A percentile compares a stretch with the other conserved stretches of the same genome.
Conservation (phyloP, 2,797 vertebrate species). For the Cossypha niveicapilla region DNA sequence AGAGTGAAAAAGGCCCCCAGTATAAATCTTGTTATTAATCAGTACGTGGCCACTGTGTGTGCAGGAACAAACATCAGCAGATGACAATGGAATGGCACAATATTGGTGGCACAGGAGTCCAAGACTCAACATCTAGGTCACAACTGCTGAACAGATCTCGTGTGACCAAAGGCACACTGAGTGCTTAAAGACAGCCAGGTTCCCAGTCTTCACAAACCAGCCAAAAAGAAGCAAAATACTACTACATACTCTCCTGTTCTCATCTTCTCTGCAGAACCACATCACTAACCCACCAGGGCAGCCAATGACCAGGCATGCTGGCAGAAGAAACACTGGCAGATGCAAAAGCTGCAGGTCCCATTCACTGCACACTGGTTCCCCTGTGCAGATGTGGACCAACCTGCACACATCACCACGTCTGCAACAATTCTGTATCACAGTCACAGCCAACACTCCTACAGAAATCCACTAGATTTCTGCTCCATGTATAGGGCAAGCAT, state of each 20-base stretch:
- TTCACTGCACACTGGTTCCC: background rate
- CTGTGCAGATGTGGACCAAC: accelerated
- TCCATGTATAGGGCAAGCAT: background rate
- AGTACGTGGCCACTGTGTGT: background rate
- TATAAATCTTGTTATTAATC: background rate
- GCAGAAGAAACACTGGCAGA: background rate
- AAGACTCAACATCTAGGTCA: background rate
- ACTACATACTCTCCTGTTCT: background rate
- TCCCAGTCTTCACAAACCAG: background rate
- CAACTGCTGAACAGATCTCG: background rate
- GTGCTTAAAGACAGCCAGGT: background rate
- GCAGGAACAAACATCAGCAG: background rate
- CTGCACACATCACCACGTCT: background rate
- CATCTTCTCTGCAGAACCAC: background rate
- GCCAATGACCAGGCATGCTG: background rate
- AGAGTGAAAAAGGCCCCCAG: background rate
- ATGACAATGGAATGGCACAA: background rate
- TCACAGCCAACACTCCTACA: background rate
- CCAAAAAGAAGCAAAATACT: background rate
- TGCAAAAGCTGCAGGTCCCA: background rate
- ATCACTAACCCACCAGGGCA: background rate
- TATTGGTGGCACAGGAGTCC: background rate
- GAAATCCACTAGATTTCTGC: background rate
- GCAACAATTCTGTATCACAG: background rate
- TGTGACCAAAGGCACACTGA: background rate